phyloP scores from a whole-genome alignment of 2,888 invertebrate genomes.

The Cepaea hortensis region DNA sequence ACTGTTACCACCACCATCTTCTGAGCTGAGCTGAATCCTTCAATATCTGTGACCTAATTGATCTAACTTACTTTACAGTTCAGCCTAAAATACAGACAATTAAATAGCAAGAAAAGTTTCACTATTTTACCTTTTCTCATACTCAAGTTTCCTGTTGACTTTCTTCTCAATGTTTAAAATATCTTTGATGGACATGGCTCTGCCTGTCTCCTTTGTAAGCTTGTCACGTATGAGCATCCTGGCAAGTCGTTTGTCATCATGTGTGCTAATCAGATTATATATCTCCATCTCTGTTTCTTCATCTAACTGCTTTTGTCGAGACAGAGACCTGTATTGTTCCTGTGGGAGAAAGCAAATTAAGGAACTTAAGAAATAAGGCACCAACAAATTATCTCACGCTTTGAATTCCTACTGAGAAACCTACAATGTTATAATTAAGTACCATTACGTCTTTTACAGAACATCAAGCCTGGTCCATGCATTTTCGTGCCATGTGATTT shows the following conservation, averaged over 20 bases:
- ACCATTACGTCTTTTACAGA: neutral
- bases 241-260: slow-evolving; percentile 44
- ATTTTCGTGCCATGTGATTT: too few relatives aligned
- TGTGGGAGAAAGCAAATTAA: neutral
- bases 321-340: slow-evolving; percentile 43
- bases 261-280: slow-evolving; percentile 40
- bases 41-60: too few relatives aligned
- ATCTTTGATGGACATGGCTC: slow-evolving; percentile 40
- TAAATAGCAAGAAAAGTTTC: too few relatives aligned
- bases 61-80: too few relatives aligned
- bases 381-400: neutral
- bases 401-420: neutral
- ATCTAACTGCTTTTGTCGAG: slow-evolving; percentile 42
- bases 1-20: too few relatives aligned
- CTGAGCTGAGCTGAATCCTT: too few relatives aligned
- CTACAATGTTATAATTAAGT: neutral
- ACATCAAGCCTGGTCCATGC: neutral
- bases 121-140: slow-evolving; percentile 34
- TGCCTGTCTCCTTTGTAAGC: slow-evolving; percentile 42
- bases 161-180: slow-evolving; percentile 48
- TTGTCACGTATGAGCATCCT: slow-evolving; percentile 46
- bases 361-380: neutral
- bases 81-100: too few relatives aligned
- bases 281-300: slow-evolving; percentile 49
- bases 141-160: slow-evolving; percentile 31